Evolutionary conservation across 2,113 vertebrate species (phyloP), one percentile per base, ranked within the genome.

Genomic region (Lepus timidus): DNA sequence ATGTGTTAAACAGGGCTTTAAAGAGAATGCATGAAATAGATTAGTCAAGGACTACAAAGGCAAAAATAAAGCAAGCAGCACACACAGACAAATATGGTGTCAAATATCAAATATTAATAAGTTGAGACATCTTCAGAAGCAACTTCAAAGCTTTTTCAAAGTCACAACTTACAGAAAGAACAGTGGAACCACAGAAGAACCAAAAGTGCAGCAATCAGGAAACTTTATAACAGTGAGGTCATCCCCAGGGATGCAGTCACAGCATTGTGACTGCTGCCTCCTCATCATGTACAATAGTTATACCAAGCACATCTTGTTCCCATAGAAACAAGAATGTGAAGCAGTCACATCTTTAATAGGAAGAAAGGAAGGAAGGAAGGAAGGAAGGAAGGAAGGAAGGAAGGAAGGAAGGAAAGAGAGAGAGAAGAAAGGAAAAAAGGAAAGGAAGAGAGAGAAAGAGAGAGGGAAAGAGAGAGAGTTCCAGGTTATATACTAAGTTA

Each of bases 291-390:
- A 22, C 33, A 44, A 13, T 31, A 62, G 70, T 33, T 78, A 58
- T 4, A 91, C 52, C 62, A 27, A 91, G 62, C 39, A 70, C 64
- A 90, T 85, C 68, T 65, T 90, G 68, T 95, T 92, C 87, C 92
- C 4, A 0, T 85, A 74, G 85, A 51, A 88, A 95, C 55, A 90
- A 93, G 49, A 92, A 39, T 88, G 12, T 29, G 49, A 85, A 83
- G 14, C 33, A 88, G 64, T 23, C 52, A 65, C 9, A 49, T 91
- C 58, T 65, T 83, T 64, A 82, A 79, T 25, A 79, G 87, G 29
- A 49, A 25, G 10, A 31, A 25, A 25, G 49, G 4, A 1, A 29
- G 27, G 25, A 19, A 58, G 19, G 55, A 19, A 17, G 19, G 19
- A 17, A 58, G 16, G 36, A 25, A 25, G 49, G 4, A 1, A 29